These are phyloP conservation scores for Atherinosoma microstoma DNA, from an alignment of 2,797 vertebrate genomes.

Conservation along the genomic window DNA sequence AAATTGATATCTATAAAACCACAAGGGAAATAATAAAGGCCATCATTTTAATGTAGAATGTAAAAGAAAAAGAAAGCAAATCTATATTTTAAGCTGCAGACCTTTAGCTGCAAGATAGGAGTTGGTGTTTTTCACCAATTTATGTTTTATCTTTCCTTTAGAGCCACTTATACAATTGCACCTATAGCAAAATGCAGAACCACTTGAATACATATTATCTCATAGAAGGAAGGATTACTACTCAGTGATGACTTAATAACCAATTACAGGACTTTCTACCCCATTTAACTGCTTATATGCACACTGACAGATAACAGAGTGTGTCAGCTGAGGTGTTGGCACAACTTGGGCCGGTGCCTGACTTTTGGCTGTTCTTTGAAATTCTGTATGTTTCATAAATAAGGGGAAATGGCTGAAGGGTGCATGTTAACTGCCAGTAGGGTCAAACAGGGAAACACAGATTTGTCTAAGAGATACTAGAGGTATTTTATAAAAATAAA, in stretches of 20 bases:
- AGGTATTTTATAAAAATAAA: neutral
- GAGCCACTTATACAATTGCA: neutral
- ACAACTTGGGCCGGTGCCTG: conserved; percentile 1
- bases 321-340: conserved; percentile 18
- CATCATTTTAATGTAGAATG: neutral
- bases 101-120: neutral
- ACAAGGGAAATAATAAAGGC: neutral
- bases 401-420: conserved; percentile 12
- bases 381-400: conserved; percentile 16
- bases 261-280: conserved; percentile 61
- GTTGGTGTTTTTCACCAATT: too few relatives aligned
- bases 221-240: conserved; percentile 33
- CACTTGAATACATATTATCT: conserved; percentile 60
- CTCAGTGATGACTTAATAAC: conserved; percentile 58
- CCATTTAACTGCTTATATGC: conserved; percentile 54
- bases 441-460: neutral
- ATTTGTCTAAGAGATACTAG: neutral
- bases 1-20: too few relatives aligned
- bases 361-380: neutral
- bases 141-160: neutral
- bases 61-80: neutral
- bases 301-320: conserved; percentile 36
- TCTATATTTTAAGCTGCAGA: neutral
- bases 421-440: conserved; percentile 11
- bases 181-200: conserved; percentile 40